Conservation (phyloP, 2,797 vertebrate genomes). For the Sarcophilus harrisii region DNA sequence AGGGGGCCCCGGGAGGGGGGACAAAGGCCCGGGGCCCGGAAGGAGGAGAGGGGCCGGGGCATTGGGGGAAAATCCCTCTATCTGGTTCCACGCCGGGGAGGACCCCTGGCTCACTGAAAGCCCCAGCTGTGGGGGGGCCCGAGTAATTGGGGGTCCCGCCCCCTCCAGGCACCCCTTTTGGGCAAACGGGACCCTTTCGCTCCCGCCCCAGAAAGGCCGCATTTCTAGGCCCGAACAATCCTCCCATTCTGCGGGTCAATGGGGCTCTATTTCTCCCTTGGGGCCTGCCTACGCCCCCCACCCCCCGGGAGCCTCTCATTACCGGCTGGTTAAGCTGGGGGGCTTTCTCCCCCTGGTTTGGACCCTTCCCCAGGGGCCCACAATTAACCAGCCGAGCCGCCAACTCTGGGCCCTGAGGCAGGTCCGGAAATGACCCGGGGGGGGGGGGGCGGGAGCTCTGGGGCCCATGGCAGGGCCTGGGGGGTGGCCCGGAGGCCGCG, state of each 20-base stretch:
- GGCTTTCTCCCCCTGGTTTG: slow-evolving; percentile 67
- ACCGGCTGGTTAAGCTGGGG: slow-evolving; percentile 75
- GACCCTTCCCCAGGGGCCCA: slow-evolving; percentile 36
- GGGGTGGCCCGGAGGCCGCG: neutral
- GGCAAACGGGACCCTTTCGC: too few species aligned
- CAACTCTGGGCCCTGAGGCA: neutral
- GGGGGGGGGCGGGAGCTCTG: neutral
- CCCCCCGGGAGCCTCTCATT: slow-evolving; percentile 78
- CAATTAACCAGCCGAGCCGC: slow-evolving; percentile 46
- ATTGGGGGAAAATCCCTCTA: slow-evolving; percentile 81
- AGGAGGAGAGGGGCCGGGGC: slow-evolving; percentile 61
- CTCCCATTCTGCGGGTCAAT: slow-evolving; percentile 79
- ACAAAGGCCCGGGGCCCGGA: slow-evolving; percentile 77
- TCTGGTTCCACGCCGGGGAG: slow-evolving; percentile 75
- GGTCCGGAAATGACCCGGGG: too few species aligned
- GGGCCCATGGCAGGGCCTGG: neutral
- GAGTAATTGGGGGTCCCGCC: slow-evolving; percentile 66
- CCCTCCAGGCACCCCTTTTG: too few species aligned
- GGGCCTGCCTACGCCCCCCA: too few species aligned
- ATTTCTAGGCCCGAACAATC: slow-evolving; percentile 80
- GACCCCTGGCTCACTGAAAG: slow-evolving; percentile 44
- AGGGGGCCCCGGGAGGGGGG: slow-evolving; percentile 70
- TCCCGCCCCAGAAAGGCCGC: slow-evolving; percentile 74
- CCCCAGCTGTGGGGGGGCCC: slow-evolving; percentile 65
- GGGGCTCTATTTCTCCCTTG: slow-evolving; percentile 81